These are phyloP conservation scores for Oscheius sp. DNA, from an alignment of 2,888 invertebrate genomes.

Conservation along the genomic window DNA sequence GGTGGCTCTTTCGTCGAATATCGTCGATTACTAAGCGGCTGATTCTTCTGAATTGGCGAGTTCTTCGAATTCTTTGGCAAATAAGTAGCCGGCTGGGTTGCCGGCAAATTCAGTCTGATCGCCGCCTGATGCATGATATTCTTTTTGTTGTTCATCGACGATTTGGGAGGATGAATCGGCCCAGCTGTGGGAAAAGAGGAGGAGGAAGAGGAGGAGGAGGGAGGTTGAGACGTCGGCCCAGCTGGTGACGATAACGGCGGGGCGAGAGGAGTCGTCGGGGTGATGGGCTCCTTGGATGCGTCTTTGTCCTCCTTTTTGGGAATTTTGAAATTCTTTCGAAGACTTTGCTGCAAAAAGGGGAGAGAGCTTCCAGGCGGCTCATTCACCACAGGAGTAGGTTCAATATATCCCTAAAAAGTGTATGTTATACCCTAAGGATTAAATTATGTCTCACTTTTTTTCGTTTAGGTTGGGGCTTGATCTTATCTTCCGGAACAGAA, in stretches of 20 bases:
- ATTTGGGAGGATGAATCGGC: too few relatives aligned
- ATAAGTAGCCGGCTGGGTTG: constrained; percentile 6
- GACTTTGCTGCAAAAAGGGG: constrained; percentile 21
- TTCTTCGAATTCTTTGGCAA: constrained; percentile 1
- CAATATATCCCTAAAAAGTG: too few relatives aligned
- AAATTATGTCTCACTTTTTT: too few relatives aligned
- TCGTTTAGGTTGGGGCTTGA: too few relatives aligned
- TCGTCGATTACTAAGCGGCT: background rate
- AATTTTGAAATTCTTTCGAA: constrained; percentile 41
- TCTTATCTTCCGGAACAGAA: background rate
- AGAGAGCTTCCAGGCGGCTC: background rate
- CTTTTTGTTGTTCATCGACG: constrained; percentile 21
- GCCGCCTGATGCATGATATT: background rate
- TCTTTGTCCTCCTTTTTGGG: constrained; percentile 34
- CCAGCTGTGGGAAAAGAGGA: background rate
- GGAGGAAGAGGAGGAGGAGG: background rate
- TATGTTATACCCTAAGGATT: too few relatives aligned
- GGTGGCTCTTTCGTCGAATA: background rate
- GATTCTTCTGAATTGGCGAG: background rate
- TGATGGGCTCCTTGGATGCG: background rate
- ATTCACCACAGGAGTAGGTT: background rate
- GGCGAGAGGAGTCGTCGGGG: constrained; percentile 15
- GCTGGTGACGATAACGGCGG: background rate
- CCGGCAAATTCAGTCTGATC: background rate
- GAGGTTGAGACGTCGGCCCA: background rate